Percentiles rank a stretch among this genome's conserved stretches.
Evolutionary conservation across 1,140 invertebrate species (phyloP).

Genomic region (Drosophila melanica): DNA sequence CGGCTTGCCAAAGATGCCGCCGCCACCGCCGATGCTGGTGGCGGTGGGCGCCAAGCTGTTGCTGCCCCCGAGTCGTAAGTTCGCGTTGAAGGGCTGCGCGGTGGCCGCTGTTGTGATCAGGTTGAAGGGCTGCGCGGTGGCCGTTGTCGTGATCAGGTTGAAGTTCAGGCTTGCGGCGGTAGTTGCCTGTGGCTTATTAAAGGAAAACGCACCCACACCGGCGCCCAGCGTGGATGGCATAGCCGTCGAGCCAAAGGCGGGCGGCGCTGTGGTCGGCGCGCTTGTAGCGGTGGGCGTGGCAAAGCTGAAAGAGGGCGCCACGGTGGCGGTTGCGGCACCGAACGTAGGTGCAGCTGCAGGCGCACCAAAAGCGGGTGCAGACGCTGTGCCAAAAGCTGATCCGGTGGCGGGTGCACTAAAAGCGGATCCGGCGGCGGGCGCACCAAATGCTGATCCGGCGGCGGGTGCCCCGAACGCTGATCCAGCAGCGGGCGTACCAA

Average conservation of each 20-base stretch:
- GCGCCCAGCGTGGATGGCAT: conserved; percentile 39
- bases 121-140: conserved; percentile 64
- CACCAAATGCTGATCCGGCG: conserved; percentile 38
- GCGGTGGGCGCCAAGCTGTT: conserved; percentile 12
- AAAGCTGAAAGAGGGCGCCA: conserved; percentile 61
- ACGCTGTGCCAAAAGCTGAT: conserved; percentile 27
- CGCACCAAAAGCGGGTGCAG: conserved; percentile 4
- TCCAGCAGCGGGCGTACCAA: conserved; percentile 30
- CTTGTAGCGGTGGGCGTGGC: conserved; percentile 36
- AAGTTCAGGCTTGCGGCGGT: conserved; percentile 74
- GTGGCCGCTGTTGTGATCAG: conserved; percentile 70
- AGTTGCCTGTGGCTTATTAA: conserved; percentile 64
- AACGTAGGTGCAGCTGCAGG: conserved; percentile 4
- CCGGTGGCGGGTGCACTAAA: conserved; percentile 28
- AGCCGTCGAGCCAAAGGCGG: conserved; percentile 45
- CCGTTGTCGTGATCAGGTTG: conserved; percentile 69
- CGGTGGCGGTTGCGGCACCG: conserved; percentile 46
- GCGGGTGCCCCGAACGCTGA: conserved; percentile 46
- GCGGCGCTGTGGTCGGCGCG: conserved; percentile 56
- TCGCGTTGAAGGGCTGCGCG: conserved; percentile 51
- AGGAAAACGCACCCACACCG: conserved; percentile 60
- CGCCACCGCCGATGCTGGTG: conserved; percentile 29
- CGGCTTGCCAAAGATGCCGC: conserved; percentile 80
- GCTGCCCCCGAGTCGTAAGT: conserved; percentile 47
- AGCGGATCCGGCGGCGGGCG: neutral